Conservation (phyloP, 2,888 invertebrate genomes). For the Drosophila imparisetae region DNA sequence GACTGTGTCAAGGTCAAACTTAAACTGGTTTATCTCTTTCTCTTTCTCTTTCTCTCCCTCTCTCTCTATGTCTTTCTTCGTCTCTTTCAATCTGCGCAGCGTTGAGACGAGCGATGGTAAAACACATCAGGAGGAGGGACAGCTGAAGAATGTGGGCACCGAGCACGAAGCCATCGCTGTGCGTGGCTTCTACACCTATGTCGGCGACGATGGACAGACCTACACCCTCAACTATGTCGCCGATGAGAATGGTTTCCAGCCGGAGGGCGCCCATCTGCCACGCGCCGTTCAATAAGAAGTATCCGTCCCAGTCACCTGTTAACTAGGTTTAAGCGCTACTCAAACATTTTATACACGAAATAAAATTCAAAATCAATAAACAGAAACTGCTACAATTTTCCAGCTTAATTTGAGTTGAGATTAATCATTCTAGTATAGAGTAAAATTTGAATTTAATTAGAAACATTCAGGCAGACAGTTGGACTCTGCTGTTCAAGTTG, state of each 20-base stretch:
- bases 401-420: not conserved
- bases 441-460: not conserved
- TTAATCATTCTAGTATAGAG: not conserved
- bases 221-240: constrained; percentile 85
- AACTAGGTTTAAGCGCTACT: constrained; percentile 61
- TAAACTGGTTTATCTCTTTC: constrained; percentile 40
- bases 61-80: constrained; percentile 7
- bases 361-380: constrained; percentile 14
- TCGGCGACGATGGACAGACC: constrained; percentile 87
- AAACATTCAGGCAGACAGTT: not conserved
- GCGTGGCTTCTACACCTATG: constrained; percentile 87
- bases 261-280: constrained; percentile 84
- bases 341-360: constrained; percentile 10
- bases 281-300: constrained; percentile 65
- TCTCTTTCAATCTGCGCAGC: constrained; percentile 78
- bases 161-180: constrained; percentile 88
- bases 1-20: constrained; percentile 54
- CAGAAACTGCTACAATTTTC: constrained; percentile 1
- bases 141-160: constrained; percentile 87
- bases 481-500: too few relatives aligned
- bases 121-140: constrained; percentile 87
- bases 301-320: constrained; percentile 58
- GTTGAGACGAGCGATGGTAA: constrained; percentile 89
- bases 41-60: not conserved
- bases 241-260: constrained; percentile 84